These are phyloP conservation scores for Hermetia illucens DNA, from an alignment of 1,140 invertebrate genomes.

Conservation along the genomic window DNA sequence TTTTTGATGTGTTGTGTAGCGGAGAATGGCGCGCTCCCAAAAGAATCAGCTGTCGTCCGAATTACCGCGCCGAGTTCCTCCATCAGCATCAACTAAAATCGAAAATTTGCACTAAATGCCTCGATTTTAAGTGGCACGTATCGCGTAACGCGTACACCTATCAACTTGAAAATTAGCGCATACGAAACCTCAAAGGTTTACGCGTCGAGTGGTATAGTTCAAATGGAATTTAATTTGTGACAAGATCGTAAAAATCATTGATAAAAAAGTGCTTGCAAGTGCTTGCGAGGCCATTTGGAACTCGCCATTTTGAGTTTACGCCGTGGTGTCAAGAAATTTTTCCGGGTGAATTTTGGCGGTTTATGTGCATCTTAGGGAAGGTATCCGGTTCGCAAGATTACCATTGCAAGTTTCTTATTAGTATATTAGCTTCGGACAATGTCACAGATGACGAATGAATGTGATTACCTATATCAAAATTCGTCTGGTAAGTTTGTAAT, in stretches of 20 bases:
- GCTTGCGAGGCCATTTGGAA: neutral
- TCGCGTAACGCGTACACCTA: neutral
- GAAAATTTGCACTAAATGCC: neutral
- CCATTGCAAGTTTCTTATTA: too few species aligned
- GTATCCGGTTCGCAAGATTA: too few species aligned
- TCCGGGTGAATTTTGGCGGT: neutral
- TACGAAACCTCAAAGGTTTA: neutral
- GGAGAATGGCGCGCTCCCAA: constrained; percentile 20
- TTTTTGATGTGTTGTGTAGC: too few species aligned
- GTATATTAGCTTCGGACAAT: too few species aligned
- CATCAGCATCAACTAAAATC: neutral
- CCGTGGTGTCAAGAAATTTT: neutral
- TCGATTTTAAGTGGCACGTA: neutral
- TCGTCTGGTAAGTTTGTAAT: too few species aligned
- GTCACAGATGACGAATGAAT: too few species aligned
- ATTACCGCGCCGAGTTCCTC: neutral
- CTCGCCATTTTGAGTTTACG: neutral
- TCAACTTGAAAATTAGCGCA: neutral
- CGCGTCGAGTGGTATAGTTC: neutral
- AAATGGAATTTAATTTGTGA: neutral
- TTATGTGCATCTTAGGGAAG: neutral
- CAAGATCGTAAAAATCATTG: neutral
- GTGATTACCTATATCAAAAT: too few species aligned
- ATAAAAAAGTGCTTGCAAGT: neutral
- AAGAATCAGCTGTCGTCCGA: constrained; percentile 35